phyloP scores from a whole-genome alignment of 2,888 invertebrate species.

The Marronus borbonicus region DNA sequence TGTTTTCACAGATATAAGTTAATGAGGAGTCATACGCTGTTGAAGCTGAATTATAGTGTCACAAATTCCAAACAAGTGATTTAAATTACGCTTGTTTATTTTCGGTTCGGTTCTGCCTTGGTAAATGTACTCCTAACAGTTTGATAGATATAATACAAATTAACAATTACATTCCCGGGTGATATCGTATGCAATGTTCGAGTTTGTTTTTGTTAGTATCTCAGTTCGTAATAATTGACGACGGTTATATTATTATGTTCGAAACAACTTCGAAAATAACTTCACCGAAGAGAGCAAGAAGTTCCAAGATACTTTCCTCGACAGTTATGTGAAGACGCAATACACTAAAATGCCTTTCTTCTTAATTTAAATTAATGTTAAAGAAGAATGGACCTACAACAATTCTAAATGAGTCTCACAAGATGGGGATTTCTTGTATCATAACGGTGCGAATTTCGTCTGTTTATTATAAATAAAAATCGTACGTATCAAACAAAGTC shows the following conservation, averaged over 20 bases:
- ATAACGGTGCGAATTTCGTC: too few relatives aligned
- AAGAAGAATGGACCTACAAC: too few relatives aligned
- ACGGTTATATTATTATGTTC: background rate
- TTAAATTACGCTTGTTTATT: constrained; percentile 27
- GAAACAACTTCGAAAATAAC: too few relatives aligned
- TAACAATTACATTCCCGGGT: constrained; percentile 16
- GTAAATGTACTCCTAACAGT: constrained; percentile 22
- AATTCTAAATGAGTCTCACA: too few relatives aligned
- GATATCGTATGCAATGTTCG: background rate
- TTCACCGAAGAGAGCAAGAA: too few relatives aligned
- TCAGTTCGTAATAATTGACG: constrained; percentile 21
- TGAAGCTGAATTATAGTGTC: constrained; percentile 28
- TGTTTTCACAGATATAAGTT: constrained; percentile 46
- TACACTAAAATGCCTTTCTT: too few relatives aligned
- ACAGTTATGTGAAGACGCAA: too few relatives aligned
- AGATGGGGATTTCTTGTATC: too few relatives aligned
- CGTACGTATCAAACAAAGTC: too few relatives aligned
- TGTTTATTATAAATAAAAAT: too few relatives aligned
- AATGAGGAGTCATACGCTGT: constrained; percentile 43
- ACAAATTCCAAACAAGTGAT: constrained; percentile 37
- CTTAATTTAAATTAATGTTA: too few relatives aligned
- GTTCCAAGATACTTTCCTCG: too few relatives aligned
- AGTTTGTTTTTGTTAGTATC: constrained; percentile 22
- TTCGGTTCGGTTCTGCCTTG: background rate
- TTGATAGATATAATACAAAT: constrained; percentile 18